Evolutionary conservation across 2,888 invertebrate genomes (phyloP).

Genomic region (Timema cristinae): DNA sequence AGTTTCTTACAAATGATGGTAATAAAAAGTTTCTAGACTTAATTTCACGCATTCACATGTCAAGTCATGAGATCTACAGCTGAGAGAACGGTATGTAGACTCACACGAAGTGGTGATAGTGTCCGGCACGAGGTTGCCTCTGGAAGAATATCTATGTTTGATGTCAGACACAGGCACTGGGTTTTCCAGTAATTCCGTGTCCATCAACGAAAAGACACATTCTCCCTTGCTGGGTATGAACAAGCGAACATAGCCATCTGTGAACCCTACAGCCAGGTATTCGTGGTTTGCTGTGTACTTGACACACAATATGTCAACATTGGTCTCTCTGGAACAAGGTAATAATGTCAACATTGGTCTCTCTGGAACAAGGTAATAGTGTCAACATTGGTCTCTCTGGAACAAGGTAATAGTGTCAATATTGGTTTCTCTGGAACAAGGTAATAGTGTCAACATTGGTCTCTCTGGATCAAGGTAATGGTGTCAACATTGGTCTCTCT

Average conservation of each 20-base stretch:
- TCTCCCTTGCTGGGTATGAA: slow-evolving; percentile 51
- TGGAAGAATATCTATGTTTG: slow-evolving; percentile 57
- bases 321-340: slow-evolving; percentile 46
- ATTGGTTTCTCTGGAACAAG: no score
- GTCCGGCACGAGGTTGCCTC: slow-evolving; percentile 56
- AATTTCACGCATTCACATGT: no score
- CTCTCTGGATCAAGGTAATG: no score
- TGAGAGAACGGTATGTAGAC: slow-evolving; percentile 33
- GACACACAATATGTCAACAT: slow-evolving; percentile 53
- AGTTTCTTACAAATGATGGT: no score
- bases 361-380: no score
- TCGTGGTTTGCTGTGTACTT: slow-evolving; percentile 59
- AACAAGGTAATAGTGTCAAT: no score
- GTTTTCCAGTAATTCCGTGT: slow-evolving; percentile 52
- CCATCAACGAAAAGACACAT: slow-evolving; percentile 50
- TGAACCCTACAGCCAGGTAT: slow-evolving; percentile 56
- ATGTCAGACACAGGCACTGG: slow-evolving; percentile 57
- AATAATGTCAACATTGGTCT: no score
- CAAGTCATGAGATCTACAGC: no score
- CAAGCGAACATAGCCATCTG: slow-evolving; percentile 56
- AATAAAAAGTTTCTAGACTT: no score
- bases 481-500: no score
- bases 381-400: no score
- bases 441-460: no score
- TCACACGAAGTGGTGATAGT: slow-evolving; percentile 57